A percentile compares a stretch with the other conserved stretches of the same genome.
These are phyloP conservation scores for Falco punctatus DNA, from an alignment of 2,113 vertebrate genomes.

Conservation along the genomic window DNA sequence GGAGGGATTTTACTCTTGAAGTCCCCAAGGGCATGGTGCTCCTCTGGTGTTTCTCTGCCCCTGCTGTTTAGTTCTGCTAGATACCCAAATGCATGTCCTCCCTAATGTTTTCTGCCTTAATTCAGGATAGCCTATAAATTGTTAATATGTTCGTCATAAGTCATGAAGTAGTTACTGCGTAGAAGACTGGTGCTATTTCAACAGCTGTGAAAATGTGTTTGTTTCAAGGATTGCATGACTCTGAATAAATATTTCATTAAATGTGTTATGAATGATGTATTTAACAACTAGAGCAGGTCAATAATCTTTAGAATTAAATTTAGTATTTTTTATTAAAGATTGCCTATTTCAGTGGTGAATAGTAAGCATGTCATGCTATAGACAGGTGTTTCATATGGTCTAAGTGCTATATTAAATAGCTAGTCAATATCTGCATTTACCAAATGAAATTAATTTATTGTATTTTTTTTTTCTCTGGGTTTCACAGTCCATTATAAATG, in stretches of 20 bases:
- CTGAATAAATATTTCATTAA: conserved; percentile 50
- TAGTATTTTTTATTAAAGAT: not conserved
- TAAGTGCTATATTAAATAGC: conserved; percentile 38
- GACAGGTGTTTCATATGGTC: conserved; percentile 1
- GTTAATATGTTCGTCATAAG: not conserved
- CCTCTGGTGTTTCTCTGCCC: not conserved
- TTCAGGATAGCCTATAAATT: not conserved
- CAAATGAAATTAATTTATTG: conserved; percentile 44
- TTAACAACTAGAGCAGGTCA: conserved; percentile 30
- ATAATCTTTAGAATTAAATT: conserved; percentile 44
- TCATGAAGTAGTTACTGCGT: not conserved
- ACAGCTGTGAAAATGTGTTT: conserved; percentile 11
- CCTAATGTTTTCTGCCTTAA: not conserved
- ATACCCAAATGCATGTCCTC: not conserved
- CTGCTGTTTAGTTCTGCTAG: not conserved
- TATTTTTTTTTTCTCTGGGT: conserved; percentile 29
- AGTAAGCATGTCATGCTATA: not conserved
- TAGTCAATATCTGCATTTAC: conserved; percentile 39
- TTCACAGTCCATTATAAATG: conserved; percentile 51
- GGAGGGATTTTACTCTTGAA: not conserved
- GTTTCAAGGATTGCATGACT: conserved; percentile 30
- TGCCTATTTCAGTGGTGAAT: not conserved
- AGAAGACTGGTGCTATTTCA: not conserved
- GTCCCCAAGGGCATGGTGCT: not conserved
- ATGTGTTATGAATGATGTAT: conserved; percentile 52